Evolutionary conservation across 2,797 vertebrate species (phyloP).

Genomic region (Lepidocolaptes lacrymiger): DNA sequence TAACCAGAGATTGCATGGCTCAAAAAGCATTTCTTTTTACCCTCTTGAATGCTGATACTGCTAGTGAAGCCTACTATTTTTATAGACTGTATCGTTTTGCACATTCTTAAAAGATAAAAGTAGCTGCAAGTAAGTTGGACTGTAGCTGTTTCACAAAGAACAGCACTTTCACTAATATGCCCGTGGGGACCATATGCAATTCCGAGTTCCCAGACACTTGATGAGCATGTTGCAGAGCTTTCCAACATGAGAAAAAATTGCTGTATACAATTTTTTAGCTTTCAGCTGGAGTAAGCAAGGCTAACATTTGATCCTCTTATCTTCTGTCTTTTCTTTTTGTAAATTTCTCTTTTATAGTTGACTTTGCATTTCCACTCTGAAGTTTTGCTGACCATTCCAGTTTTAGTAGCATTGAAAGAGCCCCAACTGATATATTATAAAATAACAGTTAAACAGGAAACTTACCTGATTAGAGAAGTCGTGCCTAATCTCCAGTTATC

Average conservation of each 20-base stretch:
- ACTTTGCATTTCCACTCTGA: not conserved
- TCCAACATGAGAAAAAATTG: not conserved
- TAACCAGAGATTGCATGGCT: not conserved
- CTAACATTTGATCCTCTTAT: not conserved
- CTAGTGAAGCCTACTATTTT: not conserved
- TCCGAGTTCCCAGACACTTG: not conserved
- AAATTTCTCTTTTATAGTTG: constrained; percentile 33
- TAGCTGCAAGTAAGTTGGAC: not conserved
- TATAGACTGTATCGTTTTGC: constrained; percentile 38
- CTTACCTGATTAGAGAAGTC: not conserved
- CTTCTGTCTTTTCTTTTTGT: not conserved
- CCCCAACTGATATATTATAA: not conserved
- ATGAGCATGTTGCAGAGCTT: not conserved
- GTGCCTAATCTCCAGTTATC: not conserved
- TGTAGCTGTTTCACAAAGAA: constrained; percentile 13
- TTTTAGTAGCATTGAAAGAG: not conserved
- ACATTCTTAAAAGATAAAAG: constrained; percentile 42
- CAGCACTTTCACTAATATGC: constrained; percentile 5
- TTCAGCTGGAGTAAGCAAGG: not conserved
- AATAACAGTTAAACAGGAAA: not conserved
- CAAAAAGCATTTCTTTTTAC: not conserved
- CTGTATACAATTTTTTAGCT: not conserved
- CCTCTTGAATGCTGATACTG: not conserved
- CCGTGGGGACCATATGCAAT: constrained; percentile 7
- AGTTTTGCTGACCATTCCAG: not conserved